Conservation (phyloP, 2,797 vertebrate genomes). For the Eutrigla gurnardus region DNA sequence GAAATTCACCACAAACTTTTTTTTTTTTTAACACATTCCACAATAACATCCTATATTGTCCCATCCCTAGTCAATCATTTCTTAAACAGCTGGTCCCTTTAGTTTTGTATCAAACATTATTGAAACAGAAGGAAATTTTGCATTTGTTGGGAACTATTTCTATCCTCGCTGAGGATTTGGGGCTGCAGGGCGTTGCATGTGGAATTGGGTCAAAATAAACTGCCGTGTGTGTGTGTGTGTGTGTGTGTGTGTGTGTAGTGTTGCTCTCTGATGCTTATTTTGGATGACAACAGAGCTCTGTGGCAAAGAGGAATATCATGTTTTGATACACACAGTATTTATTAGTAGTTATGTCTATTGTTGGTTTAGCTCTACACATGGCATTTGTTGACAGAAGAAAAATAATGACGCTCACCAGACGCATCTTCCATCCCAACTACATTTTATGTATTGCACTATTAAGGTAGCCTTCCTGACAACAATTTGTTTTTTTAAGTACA, state of each 20-base stretch:
- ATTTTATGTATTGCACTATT: neutral
- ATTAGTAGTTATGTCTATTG: neutral
- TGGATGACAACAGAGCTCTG: neutral
- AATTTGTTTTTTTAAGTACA: neutral
- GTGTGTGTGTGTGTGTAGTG: neutral
- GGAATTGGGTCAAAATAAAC: neutral
- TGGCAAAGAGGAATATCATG: neutral
- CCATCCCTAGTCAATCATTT: no score
- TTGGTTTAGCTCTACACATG: neutral
- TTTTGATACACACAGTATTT: neutral
- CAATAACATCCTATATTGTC: no score
- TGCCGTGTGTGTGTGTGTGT: neutral
- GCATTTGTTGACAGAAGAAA: constrained; percentile 4
- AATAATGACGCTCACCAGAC: neutral
- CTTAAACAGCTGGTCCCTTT: neutral
- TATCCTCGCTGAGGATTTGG: neutral
- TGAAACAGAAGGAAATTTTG: neutral
- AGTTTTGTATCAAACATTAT: neutral
- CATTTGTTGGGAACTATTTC: no score
- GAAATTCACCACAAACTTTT: no score
- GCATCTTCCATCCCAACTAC: neutral
- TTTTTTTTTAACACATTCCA: no score
- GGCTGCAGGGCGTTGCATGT: neutral
- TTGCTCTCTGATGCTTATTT: neutral
- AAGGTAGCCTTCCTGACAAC: neutral